These are phyloP conservation scores for Orchestia grillus DNA, from an alignment of 1,140 invertebrate genomes.

Conservation along the genomic window DNA sequence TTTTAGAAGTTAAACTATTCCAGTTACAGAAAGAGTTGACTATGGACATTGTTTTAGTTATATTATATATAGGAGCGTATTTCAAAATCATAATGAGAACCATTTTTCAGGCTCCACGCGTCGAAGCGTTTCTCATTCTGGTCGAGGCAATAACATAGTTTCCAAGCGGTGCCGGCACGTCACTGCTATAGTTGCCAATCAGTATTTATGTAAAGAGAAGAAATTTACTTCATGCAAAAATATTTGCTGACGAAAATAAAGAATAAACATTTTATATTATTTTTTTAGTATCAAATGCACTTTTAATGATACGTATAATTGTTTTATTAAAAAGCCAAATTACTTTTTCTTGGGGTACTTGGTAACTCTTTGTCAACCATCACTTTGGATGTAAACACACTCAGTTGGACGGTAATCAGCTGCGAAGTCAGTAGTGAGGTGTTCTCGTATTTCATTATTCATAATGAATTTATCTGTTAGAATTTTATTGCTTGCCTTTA, in stretches of 20 bases:
- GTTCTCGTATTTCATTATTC: background rate
- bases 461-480: conserved; percentile 17
- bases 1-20: background rate
- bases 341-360: background rate
- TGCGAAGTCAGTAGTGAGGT: background rate
- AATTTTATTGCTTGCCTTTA: conserved; percentile 11
- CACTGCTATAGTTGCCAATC: conserved; percentile 10
- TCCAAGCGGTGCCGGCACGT: conserved; percentile 18
- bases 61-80: background rate
- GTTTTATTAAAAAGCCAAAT: background rate
- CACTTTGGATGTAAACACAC: conserved; percentile 35
- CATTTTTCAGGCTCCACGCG: conserved; percentile 47
- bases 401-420: background rate
- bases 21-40: background rate
- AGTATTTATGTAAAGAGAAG: background rate
- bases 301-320: background rate
- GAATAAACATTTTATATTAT: background rate
- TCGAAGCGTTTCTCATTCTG: conserved; percentile 8
- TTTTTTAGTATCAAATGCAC: background rate
- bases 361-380: background rate
- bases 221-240: background rate
- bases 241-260: background rate
- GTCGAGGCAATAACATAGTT: conserved; percentile 18
- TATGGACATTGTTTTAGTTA: background rate
- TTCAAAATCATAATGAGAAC: background rate